These are phyloP conservation scores for Chouioia cunea DNA, from an alignment of 2,888 invertebrate genomes.

Conservation along the genomic window DNA sequence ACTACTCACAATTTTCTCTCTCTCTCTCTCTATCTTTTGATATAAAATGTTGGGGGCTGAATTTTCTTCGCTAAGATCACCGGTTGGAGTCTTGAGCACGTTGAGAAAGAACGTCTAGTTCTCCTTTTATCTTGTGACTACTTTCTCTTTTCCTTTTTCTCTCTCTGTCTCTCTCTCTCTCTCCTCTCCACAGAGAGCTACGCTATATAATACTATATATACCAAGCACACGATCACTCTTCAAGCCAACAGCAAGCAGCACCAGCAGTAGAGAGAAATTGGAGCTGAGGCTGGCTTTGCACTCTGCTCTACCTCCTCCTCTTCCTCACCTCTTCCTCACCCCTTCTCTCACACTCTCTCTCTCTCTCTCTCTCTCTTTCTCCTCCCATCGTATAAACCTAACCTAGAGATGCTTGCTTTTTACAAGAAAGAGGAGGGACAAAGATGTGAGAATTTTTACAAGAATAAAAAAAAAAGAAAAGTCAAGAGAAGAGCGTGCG, in stretches of 20 bases:
- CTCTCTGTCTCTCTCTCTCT: slow-evolving; percentile 7
- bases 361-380: background rate
- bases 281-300: background rate
- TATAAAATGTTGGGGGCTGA: background rate
- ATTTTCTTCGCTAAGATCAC: background rate
- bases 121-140: background rate
- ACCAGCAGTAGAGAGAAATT: background rate
- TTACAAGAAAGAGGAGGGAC: background rate
- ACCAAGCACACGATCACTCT: no score
- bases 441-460: background rate
- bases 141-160: slow-evolving; percentile 12
- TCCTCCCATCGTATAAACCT: slow-evolving; percentile 10
- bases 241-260: background rate
- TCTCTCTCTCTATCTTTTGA: slow-evolving; percentile 9
- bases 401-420: slow-evolving; percentile 18
- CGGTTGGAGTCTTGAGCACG: slow-evolving; percentile 15
- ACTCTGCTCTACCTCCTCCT: slow-evolving; percentile 21
- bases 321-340: background rate
- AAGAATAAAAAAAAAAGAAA: background rate
- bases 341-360: slow-evolving; percentile 2
- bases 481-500: background rate
- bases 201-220: no score
- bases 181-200: background rate
- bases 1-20: background rate
- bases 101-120: background rate